Evolutionary conservation across 2,113 vertebrate species (phyloP).

Genomic region (Microtus ochrogaster): DNA sequence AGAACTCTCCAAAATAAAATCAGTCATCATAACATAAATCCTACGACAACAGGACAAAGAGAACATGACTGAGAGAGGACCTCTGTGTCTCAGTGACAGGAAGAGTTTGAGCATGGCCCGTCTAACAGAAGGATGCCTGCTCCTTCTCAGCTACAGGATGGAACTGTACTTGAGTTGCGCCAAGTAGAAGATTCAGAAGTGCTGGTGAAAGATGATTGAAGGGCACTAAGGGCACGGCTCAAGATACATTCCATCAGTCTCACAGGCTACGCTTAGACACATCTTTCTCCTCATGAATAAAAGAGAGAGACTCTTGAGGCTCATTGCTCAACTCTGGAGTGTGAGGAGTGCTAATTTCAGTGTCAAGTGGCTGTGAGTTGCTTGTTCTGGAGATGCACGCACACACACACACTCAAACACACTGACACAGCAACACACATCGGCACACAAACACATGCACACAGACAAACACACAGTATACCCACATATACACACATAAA

Average conservation of each 20-base stretch:
- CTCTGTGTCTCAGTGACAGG: neutral
- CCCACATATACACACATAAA: neutral
- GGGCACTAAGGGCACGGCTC: neutral
- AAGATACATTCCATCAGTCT: neutral
- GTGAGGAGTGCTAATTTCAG: neutral
- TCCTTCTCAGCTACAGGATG: neutral
- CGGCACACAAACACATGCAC: neutral
- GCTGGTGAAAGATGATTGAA: neutral
- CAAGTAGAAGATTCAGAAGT: slow-evolving; percentile 15
- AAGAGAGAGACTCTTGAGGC: neutral
- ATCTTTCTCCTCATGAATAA: neutral
- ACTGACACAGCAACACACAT: no score
- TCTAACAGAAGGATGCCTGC: neutral
- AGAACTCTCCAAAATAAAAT: neutral
- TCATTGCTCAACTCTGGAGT: neutral
- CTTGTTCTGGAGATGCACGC: neutral
- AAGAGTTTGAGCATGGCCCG: neutral
- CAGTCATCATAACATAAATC: neutral
- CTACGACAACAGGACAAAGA: neutral
- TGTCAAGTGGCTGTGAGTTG: neutral
- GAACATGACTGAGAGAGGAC: neutral
- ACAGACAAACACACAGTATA: neutral
- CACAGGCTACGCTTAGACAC: neutral
- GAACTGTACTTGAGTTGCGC: neutral
- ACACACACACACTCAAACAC: neutral